Evolutionary conservation across 2,888 invertebrate species (phyloP), one percentile per base, ranked within the genome.

Genomic region (Caenorhabditis sp.): DNA sequence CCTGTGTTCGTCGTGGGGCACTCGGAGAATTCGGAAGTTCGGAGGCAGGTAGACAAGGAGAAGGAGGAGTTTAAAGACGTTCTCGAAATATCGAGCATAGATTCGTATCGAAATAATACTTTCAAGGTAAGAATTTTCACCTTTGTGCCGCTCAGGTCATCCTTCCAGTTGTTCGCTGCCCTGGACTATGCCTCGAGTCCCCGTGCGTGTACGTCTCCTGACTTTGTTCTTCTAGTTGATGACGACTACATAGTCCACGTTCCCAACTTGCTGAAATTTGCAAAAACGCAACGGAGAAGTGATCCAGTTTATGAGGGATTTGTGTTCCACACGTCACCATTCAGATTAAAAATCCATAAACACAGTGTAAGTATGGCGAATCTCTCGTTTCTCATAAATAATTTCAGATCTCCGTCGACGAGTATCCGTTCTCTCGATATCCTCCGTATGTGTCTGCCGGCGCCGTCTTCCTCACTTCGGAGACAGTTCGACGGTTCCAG

Each of bases 401-500:
- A 8, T 43, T 74, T 39, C 55, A 87, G 85, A 80, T 87, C 0
- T 82, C 85, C 1, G 61, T 86, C 2, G 53, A 53, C n/a, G 83
- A 85, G 15, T 88, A 88, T 52, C 88, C 88, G 11, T 88, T 75
- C 68, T 76, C 73, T 15, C 63, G 61, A n/a, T 88, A 86, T 63
- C 88, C 88, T 7, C 86, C 87, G 7, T 88, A 88, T 68, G 85
- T 88, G 24, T 76, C 87, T 6, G 88, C 85, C 20, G 88, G 88
- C 2, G 85, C 86, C 13, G 86, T 88, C 2, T 76, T 88, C 6
- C 52, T 84, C 6, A 71, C 83, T 9, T 65, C 63, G 0, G 78
- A 76, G 50, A 80, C 85, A 2, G 73, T 79, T 0, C 45, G 55
- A 39, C 75, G 80, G 32, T 86, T 87, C 63, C 75, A 82, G 30